phyloP scores from a whole-genome alignment of 1,140 invertebrate genomes.

The Theocolax elegans region DNA sequence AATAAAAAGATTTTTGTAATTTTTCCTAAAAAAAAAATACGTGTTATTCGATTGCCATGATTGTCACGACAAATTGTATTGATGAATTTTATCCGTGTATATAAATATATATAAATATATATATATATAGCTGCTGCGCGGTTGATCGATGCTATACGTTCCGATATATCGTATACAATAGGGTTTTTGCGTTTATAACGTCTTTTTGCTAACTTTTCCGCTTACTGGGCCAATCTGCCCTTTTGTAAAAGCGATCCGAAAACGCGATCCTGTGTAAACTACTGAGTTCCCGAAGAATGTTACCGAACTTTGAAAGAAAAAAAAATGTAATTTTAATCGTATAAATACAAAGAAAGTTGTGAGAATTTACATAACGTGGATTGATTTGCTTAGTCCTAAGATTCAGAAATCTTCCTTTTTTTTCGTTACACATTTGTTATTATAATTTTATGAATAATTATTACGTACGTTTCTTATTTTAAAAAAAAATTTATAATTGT shows the following conservation, averaged over 20 bases:
- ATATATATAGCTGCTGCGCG: conserved; percentile 14
- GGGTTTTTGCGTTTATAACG: conserved; percentile 15
- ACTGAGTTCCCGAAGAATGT: conserved; percentile 15
- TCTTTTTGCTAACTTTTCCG: conserved; percentile 32
- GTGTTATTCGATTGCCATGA: too few relatives aligned
- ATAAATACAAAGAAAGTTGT: conserved; percentile 35
- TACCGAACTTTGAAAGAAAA: conserved; percentile 13
- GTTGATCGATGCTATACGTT: conserved; percentile 23
- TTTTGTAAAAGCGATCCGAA: conserved; percentile 25
- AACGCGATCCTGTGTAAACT: conserved; percentile 26
- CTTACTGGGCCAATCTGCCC: conserved; percentile 16
- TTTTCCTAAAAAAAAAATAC: too few relatives aligned
- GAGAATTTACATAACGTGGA: not conserved
- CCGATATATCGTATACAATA: conserved; percentile 34
- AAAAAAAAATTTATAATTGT: too few relatives aligned
- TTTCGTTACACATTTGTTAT: too few relatives aligned
- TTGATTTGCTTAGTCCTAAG: not conserved
- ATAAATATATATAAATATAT: too few relatives aligned
- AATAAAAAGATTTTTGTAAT: too few relatives aligned
- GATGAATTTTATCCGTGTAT: too few relatives aligned
- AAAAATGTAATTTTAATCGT: conserved; percentile 34
- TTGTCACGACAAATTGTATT: too few relatives aligned
- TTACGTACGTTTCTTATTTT: too few relatives aligned
- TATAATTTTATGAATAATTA: too few relatives aligned
- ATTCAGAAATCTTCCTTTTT: not conserved